phyloP scores from a whole-genome alignment of 2,113 vertebrate genomes.

The Paralichthys olivaceus region DNA sequence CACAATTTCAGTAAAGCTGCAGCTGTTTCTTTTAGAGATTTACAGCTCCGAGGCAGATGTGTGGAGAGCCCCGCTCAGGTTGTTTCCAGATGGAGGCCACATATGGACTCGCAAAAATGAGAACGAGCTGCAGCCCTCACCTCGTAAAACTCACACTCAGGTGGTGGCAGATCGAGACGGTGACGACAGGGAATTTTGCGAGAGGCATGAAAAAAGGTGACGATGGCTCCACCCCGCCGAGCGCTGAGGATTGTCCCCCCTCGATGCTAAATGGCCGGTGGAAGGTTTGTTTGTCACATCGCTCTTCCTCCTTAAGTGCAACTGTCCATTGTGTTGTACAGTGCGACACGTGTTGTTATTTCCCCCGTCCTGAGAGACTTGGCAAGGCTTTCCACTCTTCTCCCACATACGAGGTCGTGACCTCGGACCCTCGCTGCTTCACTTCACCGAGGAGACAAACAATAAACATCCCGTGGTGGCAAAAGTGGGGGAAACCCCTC shows the following conservation, averaged over 20 bases:
- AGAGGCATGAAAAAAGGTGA: slow-evolving; percentile 9
- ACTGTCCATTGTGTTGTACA: slow-evolving; percentile 75
- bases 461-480: slow-evolving; percentile 61
- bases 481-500: slow-evolving; percentile 49
- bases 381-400: slow-evolving; percentile 60
- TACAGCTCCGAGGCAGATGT: slow-evolving; percentile 55
- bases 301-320: slow-evolving; percentile 50
- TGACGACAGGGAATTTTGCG: background rate
- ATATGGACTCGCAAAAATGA: slow-evolving; percentile 52
- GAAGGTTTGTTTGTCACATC: slow-evolving; percentile 56
- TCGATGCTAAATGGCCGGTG: slow-evolving; percentile 11
- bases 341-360: slow-evolving; percentile 77
- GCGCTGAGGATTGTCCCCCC: slow-evolving; percentile 20
- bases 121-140: slow-evolving; percentile 22
- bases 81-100: slow-evolving; percentile 47
- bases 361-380: slow-evolving; percentile 66
- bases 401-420: slow-evolving; percentile 52
- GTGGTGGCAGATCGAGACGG: background rate
- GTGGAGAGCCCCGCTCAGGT: slow-evolving; percentile 10
- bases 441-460: slow-evolving; percentile 45
- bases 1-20: slow-evolving; percentile 1
- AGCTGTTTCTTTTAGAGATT: slow-evolving; percentile 19
- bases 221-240: background rate
- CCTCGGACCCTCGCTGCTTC: slow-evolving; percentile 31
- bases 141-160: slow-evolving; percentile 40